phyloP scores from a whole-genome alignment of 1,140 invertebrate genomes.

The Drosophila asahinai region DNA sequence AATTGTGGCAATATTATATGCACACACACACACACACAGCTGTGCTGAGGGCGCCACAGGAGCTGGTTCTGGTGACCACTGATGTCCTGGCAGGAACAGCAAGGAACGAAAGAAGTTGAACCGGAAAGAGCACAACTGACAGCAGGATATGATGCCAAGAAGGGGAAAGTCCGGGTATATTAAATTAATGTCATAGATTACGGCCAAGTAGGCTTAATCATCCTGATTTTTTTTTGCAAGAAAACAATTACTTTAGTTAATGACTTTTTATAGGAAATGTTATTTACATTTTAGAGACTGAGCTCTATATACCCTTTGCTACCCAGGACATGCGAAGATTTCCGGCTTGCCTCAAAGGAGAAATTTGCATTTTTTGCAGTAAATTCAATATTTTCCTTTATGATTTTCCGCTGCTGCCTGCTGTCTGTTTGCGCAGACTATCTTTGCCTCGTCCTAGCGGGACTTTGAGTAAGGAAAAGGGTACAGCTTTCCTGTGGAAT shows the following conservation, averaged over 20 bases:
- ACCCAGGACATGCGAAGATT: constrained; percentile 13
- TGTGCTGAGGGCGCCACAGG: constrained; percentile 7
- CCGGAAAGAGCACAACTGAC: constrained; percentile 22
- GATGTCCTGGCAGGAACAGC: constrained; percentile 3
- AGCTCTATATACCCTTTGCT: not conserved
- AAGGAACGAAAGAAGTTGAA: constrained; percentile 13
- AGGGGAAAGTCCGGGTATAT: no score
- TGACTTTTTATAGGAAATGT: no score
- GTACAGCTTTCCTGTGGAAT: not conserved
- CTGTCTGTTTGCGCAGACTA: constrained; percentile 16
- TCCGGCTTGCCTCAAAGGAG: constrained; percentile 40
- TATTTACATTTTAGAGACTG: no score
- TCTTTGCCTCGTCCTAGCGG: not conserved
- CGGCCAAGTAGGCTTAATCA: no score
- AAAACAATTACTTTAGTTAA: not conserved
- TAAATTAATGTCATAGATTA: no score
- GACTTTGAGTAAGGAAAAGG: not conserved
- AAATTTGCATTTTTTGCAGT: constrained; percentile 81
- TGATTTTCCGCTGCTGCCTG: constrained; percentile 59
- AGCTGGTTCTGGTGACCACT: constrained; percentile 10
- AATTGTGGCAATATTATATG: constrained; percentile 32
- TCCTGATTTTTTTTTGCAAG: no score
- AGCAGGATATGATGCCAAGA: not conserved
- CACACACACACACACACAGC: not conserved
- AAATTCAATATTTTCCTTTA: constrained; percentile 83